Percentiles rank a stretch among this genome's conserved stretches.
Evolutionary conservation across 92 coral and sea anemone genomes (phyloP).

Genomic region (Montipora capitata): DNA sequence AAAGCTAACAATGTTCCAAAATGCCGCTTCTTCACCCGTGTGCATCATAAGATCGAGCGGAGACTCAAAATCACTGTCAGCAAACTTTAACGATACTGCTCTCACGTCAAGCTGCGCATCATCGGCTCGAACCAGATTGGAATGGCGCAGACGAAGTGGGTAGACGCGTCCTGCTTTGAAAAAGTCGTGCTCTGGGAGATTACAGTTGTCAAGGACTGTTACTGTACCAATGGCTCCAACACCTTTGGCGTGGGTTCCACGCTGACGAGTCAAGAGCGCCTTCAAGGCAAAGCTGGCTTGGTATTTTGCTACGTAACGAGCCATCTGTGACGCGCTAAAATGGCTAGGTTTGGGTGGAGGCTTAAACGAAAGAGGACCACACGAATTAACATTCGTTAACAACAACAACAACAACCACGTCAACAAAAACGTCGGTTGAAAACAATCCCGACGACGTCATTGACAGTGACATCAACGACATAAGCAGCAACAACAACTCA

Average conservation of each 20-base stretch:
- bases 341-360: conserved; percentile 81
- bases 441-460: background rate
- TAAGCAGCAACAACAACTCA: too few species aligned
- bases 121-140: conserved; percentile 65
- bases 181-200: conserved; percentile 89
- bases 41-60: conserved; percentile 88
- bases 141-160: conserved; percentile 85
- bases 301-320: conserved; percentile 60
- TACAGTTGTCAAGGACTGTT: conserved; percentile 76
- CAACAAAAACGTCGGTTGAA: too few species aligned
- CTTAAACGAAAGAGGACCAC: conserved; percentile 27
- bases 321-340: conserved; percentile 74
- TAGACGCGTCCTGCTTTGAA: conserved; percentile 77
- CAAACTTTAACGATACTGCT: conserved; percentile 85
- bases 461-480: too few species aligned
- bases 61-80: conserved; percentile 82
- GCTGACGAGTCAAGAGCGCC: conserved; percentile 61
- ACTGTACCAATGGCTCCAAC: conserved; percentile 80
- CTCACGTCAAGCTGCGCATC: conserved; percentile 83
- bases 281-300: conserved; percentile 72
- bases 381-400: background rate
- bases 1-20: conserved; percentile 78
- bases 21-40: conserved; percentile 81
- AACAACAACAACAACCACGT: background rate
- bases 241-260: conserved; percentile 83